phyloP scores from a whole-genome alignment of 2,797 vertebrate genomes.

The Ctenosaura bakeri region DNA sequence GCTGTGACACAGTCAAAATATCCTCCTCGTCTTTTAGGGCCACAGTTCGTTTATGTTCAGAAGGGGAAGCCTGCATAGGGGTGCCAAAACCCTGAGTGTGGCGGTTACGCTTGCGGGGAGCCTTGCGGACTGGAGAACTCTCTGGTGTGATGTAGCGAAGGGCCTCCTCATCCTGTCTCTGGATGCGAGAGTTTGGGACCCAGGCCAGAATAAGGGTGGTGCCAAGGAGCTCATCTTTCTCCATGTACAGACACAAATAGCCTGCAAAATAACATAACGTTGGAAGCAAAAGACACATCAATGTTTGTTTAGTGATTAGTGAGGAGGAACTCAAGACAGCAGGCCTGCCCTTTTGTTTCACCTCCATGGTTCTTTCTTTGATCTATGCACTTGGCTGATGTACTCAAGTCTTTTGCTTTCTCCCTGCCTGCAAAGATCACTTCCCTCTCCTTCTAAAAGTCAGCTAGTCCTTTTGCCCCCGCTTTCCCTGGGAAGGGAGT shows the following conservation, averaged over 20 bases:
- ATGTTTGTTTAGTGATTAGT: too few species aligned
- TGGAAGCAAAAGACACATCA: too few species aligned
- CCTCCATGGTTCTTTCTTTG: too few species aligned
- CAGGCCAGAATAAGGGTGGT: constrained; percentile 95
- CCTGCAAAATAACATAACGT: constrained; percentile 79
- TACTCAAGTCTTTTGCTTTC: too few species aligned
- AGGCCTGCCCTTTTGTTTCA: too few species aligned
- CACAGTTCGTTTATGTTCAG: constrained; percentile 51
- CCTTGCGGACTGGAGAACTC: constrained; percentile 91
- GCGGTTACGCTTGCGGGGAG: constrained; percentile 82
- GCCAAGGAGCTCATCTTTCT: constrained; percentile 95
- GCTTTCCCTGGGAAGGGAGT: too few species aligned
- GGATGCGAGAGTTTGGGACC: constrained; percentile 97
- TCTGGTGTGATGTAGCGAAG: constrained; percentile 95
- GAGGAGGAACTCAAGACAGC: too few species aligned
- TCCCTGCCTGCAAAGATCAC: too few species aligned
- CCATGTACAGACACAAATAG: constrained; percentile 94
- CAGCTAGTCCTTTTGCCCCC: too few species aligned
- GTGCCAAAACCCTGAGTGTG: constrained; percentile 70
- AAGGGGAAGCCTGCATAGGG: constrained; percentile 54
- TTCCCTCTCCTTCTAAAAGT: too few species aligned
- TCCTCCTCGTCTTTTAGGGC: constrained; percentile 63
- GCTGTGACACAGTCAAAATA: constrained; percentile 57
- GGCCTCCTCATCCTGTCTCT: constrained; percentile 96
- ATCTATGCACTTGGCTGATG: too few species aligned